Conservation (phyloP, 2,113 vertebrate genomes). For the Chitala chitala region DNA sequence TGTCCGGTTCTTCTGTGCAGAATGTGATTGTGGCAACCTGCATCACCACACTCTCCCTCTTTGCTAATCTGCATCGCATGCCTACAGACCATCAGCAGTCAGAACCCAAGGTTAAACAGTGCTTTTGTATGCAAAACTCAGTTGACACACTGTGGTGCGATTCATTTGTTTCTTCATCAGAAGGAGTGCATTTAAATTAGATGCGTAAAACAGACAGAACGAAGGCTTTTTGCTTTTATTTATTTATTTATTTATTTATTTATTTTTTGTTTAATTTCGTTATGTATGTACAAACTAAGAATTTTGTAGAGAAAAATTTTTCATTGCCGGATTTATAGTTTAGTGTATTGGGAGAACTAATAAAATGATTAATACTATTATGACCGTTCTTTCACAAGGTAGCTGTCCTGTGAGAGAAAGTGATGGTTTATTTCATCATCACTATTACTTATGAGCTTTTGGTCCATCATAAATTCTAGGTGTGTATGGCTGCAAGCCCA, state of each 20-base stretch:
- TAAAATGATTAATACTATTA: neutral
- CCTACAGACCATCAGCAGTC: neutral
- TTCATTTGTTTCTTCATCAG: conserved; percentile 10
- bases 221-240: neutral
- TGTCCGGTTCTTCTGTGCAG: too few relatives aligned
- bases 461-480: neutral
- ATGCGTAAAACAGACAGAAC: neutral
- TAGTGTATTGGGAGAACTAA: neutral
- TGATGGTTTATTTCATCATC: neutral
- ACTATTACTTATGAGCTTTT: neutral
- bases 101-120: conserved; percentile 7
- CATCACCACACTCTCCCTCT: neutral
- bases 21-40: neutral
- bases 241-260: neutral
- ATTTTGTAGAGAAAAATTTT: too few relatives aligned
- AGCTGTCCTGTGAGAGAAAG: neutral
- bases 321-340: too few relatives aligned
- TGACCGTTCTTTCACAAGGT: neutral
- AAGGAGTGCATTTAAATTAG: conserved; percentile 12
- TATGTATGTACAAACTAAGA: too few relatives aligned
- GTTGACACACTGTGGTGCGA: neutral
- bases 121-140: neutral
- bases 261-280: neutral
- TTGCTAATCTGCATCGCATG: neutral
- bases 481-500: neutral